A percentile compares a stretch with the other conserved stretches of the same genome.
These are phyloP conservation scores for Chloroclysta siterata DNA, from an alignment of 2,888 invertebrate species.

Conservation along the genomic window DNA sequence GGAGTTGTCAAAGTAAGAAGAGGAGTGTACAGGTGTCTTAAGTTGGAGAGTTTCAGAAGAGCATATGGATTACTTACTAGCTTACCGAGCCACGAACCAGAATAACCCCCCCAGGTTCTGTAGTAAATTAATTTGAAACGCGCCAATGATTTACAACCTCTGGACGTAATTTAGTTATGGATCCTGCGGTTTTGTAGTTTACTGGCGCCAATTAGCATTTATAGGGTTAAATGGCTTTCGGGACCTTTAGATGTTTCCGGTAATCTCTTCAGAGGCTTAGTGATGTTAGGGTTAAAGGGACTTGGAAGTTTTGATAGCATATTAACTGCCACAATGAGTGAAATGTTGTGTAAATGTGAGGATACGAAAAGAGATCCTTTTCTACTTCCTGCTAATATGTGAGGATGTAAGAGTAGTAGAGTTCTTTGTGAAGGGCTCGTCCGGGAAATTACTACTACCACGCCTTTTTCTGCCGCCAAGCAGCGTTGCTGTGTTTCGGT, in stretches of 20 bases:
- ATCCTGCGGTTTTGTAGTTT: conserved; percentile 63
- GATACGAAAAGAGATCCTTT: no score
- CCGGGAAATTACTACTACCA: no score
- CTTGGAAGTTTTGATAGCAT: conserved; percentile 16
- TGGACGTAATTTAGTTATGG: conserved; percentile 69
- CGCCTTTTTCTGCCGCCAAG: no score
- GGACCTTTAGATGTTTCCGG: conserved; percentile 31
- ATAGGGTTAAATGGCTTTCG: conserved; percentile 37
- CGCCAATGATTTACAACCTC: conserved; percentile 73
- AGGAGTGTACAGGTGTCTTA: no score
- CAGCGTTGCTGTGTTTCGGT: no score
- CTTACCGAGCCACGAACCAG: background rate
- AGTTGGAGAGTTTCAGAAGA: no score
- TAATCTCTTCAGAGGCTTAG: conserved; percentile 32
- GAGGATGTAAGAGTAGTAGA: no score
- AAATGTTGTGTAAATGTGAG: background rate
- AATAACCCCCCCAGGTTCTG: conserved; percentile 53
- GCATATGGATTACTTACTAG: no score
- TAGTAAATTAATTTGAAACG: conserved; percentile 75
- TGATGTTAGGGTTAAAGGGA: conserved; percentile 11
- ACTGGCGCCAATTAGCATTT: conserved; percentile 63
- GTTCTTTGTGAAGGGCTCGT: no score
- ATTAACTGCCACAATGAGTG: background rate
- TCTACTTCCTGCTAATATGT: no score
- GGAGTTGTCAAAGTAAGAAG: no score